phyloP scores from a whole-genome alignment of 2,797 vertebrate species.

The Yasuhikotakia modesta region DNA sequence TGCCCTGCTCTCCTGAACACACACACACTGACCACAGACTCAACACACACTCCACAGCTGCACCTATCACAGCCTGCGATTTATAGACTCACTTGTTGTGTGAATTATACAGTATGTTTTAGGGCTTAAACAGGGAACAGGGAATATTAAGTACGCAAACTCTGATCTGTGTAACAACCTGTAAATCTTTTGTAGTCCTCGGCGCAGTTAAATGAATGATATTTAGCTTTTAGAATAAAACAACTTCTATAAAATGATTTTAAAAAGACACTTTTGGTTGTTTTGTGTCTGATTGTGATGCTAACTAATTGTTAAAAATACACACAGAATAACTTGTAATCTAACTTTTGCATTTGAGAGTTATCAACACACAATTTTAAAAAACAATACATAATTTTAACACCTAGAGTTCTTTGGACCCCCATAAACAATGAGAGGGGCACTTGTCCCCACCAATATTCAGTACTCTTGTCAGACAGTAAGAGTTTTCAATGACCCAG shows the following conservation, averaged over 20 bases:
- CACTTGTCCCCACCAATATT: too few relatives aligned
- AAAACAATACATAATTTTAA: too few relatives aligned
- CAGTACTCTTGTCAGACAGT: too few relatives aligned
- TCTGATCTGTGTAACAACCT: background rate
- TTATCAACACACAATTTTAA: too few relatives aligned
- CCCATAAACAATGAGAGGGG: too few relatives aligned
- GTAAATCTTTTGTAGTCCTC: background rate
- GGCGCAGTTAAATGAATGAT: background rate
- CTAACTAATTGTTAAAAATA: too few relatives aligned
- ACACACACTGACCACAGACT: constrained; percentile 21
- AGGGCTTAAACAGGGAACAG: background rate
- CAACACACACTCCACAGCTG: constrained; percentile 31
- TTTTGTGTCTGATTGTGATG: too few relatives aligned
- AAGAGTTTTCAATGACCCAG: too few relatives aligned
- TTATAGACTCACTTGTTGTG: constrained; percentile 19
- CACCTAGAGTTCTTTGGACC: background rate
- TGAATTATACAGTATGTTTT: constrained; percentile 12
- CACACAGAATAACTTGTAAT: too few relatives aligned
- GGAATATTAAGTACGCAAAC: background rate
- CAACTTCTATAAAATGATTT: background rate
- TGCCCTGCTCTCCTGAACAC: constrained; percentile 12
- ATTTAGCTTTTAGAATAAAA: background rate
- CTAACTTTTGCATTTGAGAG: too few relatives aligned
- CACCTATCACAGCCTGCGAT: constrained; percentile 31
- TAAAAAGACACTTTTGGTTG: background rate